These are phyloP conservation scores for Xerus rutilus DNA, from an alignment of 2,797 vertebrate species.

Conservation along the genomic window DNA sequence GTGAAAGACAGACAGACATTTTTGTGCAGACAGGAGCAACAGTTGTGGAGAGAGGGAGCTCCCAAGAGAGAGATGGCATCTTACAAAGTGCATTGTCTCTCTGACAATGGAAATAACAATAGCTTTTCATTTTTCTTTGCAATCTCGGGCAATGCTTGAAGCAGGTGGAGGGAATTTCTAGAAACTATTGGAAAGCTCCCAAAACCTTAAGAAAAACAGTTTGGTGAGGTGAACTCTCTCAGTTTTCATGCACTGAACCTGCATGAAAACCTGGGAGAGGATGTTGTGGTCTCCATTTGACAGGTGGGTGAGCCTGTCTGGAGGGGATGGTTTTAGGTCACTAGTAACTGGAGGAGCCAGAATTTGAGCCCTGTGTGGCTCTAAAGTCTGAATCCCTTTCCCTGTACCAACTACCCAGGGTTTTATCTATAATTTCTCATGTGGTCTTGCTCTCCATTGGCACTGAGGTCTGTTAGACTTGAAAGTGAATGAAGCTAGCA, in stretches of 20 bases:
- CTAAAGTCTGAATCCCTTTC: neutral
- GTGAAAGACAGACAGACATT: neutral
- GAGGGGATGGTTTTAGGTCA: neutral
- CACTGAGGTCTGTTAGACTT: neutral
- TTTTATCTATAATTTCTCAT: fast-evolving
- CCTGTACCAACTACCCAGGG: neutral
- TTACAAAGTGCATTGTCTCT: neutral
- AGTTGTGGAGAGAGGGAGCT: neutral
- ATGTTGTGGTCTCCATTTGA: neutral
- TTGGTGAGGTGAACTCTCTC: neutral
- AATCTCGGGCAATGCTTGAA: neutral
- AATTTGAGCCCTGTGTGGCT: neutral
- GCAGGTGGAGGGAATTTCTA: slow-evolving; percentile 23
- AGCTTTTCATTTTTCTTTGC: neutral
- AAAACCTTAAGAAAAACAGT: neutral
- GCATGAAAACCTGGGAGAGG: neutral
- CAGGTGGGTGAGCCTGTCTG: neutral
- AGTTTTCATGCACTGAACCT: neutral
- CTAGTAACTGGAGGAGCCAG: neutral
- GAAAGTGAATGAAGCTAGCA: neutral
- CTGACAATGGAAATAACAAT: neutral
- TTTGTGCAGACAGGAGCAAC: neutral
- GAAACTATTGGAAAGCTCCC: neutral
- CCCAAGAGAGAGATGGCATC: neutral
- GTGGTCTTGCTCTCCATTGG: neutral